phyloP scores from a whole-genome alignment of 2,797 vertebrate species.

The Remorina albescens region DNA sequence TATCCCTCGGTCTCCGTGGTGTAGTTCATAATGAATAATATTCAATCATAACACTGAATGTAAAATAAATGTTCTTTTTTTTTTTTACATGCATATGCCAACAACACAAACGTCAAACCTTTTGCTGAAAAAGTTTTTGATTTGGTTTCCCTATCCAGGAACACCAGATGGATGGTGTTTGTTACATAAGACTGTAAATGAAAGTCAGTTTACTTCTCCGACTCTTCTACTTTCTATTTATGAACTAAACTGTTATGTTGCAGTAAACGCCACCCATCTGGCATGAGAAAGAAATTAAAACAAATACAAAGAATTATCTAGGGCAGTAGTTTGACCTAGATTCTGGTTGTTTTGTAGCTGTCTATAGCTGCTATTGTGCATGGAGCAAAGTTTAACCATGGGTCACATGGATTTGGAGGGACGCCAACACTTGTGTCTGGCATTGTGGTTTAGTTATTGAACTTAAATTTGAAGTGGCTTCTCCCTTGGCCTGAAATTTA shows the following conservation, averaged over 20 bases:
- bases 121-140: conserved; percentile 26
- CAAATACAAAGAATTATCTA: conserved; percentile 40
- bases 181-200: conserved; percentile 7
- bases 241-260: conserved; percentile 13
- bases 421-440: not conserved
- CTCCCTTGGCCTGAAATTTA: not conserved
- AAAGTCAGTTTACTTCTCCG: conserved; percentile 22
- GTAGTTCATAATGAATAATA: conserved; percentile 58
- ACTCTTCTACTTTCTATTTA: conserved; percentile 18
- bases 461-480: not conserved
- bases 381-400: not conserved
- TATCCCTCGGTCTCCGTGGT: conserved; percentile 51
- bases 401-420: not conserved
- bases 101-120: conserved; percentile 13
- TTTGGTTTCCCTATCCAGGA: conserved; percentile 25
- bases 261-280: conserved; percentile 30
- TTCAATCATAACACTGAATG: conserved; percentile 46
- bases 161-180: conserved; percentile 48
- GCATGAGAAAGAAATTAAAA: conserved; percentile 20
- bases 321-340: conserved; percentile 54
- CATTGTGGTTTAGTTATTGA: not conserved
- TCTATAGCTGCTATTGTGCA: conserved; percentile 9
- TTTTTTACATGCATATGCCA: conserved; percentile 3
- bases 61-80: conserved; percentile 42
- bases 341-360: conserved; percentile 33